Base-by-base conservation (phyloP, 2,113 vertebrate species). In the Gobio gobio region DNA sequence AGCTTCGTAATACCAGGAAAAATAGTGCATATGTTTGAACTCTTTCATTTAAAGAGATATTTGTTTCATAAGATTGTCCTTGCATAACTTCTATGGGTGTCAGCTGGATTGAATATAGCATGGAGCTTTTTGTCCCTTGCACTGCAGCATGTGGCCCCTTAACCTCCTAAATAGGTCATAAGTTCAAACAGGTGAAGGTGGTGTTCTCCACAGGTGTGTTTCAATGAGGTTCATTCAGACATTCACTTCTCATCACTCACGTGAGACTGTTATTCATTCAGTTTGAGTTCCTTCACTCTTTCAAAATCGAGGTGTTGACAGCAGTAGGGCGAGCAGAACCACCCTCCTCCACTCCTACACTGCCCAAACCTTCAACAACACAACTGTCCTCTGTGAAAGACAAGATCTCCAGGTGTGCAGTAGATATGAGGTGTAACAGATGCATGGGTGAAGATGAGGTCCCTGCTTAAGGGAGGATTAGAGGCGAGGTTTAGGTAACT, bases 291-390 rank as follows among this genome's bases (percentile, higher is more conserved):
- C 75, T 83, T 85, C 85, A 74, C 68, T 84, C 5, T 70, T 43
- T 85, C 84, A 82, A 84, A 87, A 80, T 82, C 64, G 70, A 40
- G 13, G 83, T 84, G 89, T 81, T 89, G 89, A 91, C 82, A 89
- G 88, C 22, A 4, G n/a, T 8, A 83, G 77, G 33, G 78, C 54
- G 70, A 58, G 58, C 63, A 26, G 56, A 73, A 84, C 49, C 77
- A 63, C 20, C 63, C 74, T 47, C 63, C 80, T 83, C 56, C 64
- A 54, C 77, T 54, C 51, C 10, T 66, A 33, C 63, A 40, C 43
- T 51, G 66, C 20, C 13, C 66, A 72, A 72, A 83, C 20, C 63
- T 72, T 75, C 72, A 73, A 82, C 61, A 86, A 84, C 70, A 84
- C 79, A 82, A 84, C 85, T 70, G 58, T 59, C 14, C 43, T 45